A percentile compares a stretch with the other conserved stretches of the same genome.
phyloP scores from a whole-genome alignment of 2,888 invertebrate species.

The Cistogaster globosa region DNA sequence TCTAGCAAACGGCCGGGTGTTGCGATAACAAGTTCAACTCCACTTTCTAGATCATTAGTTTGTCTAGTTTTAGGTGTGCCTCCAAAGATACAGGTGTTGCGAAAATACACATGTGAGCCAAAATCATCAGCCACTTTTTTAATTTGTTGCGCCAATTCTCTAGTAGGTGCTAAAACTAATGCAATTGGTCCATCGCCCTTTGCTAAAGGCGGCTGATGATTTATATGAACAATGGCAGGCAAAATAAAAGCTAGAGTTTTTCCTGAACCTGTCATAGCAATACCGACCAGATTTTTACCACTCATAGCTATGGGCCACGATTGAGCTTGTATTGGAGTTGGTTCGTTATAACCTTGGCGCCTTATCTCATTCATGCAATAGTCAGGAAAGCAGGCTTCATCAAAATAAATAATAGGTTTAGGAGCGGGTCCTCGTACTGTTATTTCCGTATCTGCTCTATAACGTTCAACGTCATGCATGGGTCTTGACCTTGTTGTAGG shows the following conservation, averaged over 20 bases:
- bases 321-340: conserved; percentile 93
- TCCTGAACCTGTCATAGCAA: conserved; percentile 93
- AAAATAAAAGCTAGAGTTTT: conserved; percentile 91
- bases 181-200: conserved; percentile 93
- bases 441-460: conserved; percentile 87
- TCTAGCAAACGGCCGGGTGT: conserved; percentile 95
- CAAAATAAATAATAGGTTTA: conserved; percentile 90
- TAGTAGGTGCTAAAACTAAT: conserved; percentile 90
- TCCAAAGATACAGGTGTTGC: conserved; percentile 95
- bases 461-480: conserved; percentile 88
- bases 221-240: conserved; percentile 94
- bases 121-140: conserved; percentile 92
- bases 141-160: conserved; percentile 92
- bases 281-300: conserved; percentile 92
- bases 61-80: conserved; percentile 93
- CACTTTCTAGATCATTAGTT: conserved; percentile 88
- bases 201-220: conserved; percentile 89
- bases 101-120: conserved; percentile 89
- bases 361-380: conserved; percentile 87
- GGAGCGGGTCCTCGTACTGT: conserved; percentile 90
- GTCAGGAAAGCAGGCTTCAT: conserved; percentile 91
- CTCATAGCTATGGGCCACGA: conserved; percentile 94
- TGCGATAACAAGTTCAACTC: conserved; percentile 94
- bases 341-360: conserved; percentile 88
- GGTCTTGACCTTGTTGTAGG: conserved; percentile 85